Conservation (phyloP, 2,797 vertebrate genomes). For the Phyllotis vaccarum region DNA sequence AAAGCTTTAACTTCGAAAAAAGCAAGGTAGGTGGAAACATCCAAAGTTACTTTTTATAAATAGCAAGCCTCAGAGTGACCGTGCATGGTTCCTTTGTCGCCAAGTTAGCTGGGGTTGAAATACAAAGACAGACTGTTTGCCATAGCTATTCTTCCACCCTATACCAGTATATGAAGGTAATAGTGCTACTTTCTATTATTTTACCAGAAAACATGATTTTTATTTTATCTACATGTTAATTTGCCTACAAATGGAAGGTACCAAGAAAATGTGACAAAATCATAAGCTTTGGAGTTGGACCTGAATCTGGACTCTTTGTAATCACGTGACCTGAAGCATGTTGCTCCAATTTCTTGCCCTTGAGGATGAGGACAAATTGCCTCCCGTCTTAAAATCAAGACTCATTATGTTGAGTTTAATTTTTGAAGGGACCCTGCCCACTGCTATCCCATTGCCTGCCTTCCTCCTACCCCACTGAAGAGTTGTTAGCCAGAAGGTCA, state of each 20-base stretch:
- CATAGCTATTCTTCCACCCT: not conserved
- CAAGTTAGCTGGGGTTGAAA: not conserved
- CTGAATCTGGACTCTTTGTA: slow-evolving; percentile 32
- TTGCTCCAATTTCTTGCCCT: slow-evolving; percentile 39
- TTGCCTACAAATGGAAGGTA: slow-evolving; percentile 10
- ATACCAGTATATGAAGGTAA: not conserved
- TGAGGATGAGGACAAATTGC: slow-evolving; percentile 50
- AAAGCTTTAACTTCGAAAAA: slow-evolving; percentile 98
- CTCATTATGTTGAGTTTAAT: no score
- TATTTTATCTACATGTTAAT: slow-evolving; percentile 33
- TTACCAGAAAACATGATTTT: slow-evolving; percentile 42
- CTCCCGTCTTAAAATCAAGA: not conserved
- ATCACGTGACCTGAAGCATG: not conserved
- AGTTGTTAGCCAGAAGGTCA: not conserved
- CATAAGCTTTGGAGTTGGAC: slow-evolving; percentile 43
- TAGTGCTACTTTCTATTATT: slow-evolving; percentile 26
- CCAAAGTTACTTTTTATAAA: not conserved
- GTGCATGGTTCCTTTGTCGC: not conserved
- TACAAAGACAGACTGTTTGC: not conserved
- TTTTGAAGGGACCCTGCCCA: not conserved
- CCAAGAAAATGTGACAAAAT: slow-evolving; percentile 26
- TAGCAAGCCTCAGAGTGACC: not conserved
- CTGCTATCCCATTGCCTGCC: not conserved
- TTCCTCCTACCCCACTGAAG: not conserved
- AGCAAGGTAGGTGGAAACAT: slow-evolving; percentile 90